Evolutionary conservation across 2,888 invertebrate genomes (phyloP).

Genomic region (Branchinecta sandiegonensis): DNA sequence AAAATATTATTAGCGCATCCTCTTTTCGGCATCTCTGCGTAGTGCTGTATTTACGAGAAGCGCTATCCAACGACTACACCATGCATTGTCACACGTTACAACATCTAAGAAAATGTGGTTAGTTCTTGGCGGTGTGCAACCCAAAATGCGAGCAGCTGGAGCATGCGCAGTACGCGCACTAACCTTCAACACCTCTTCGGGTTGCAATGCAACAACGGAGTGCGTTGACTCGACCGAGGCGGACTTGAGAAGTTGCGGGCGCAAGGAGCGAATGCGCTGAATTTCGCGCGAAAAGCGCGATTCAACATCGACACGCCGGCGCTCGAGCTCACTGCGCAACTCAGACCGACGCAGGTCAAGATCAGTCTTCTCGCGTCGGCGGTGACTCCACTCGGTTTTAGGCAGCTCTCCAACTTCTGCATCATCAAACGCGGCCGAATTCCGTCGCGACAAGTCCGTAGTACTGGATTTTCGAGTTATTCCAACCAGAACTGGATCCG

Average conservation of each 20-base stretch:
- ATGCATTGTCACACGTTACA: too few relatives aligned
- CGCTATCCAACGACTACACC: too few relatives aligned
- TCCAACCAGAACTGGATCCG: background rate
- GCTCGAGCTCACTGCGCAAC: conserved; percentile 39
- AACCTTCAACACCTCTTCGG: conserved; percentile 18
- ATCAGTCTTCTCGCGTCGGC: conserved; percentile 74
- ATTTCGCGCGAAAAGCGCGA: conserved; percentile 36
- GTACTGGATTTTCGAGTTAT: conserved; percentile 6
- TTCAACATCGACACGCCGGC: conserved; percentile 38
- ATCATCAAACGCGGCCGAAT: conserved; percentile 40
- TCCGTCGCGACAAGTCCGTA: conserved; percentile 44
- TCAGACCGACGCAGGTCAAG: conserved; percentile 42
- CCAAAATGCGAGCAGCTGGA: conserved; percentile 16
- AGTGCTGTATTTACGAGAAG: too few relatives aligned
- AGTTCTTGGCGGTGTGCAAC: background rate
- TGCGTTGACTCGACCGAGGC: conserved; percentile 19
- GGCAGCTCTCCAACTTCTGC: conserved; percentile 16
- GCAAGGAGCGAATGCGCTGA: conserved; percentile 29
- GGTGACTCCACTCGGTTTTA: conserved; percentile 38
- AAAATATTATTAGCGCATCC: too few relatives aligned
- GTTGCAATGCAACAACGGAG: background rate
- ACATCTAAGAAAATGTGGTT: too few relatives aligned
- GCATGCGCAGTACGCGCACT: conserved; percentile 18
- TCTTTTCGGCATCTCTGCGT: too few relatives aligned
- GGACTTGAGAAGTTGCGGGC: conserved; percentile 23